Conservation (phyloP, 2,113 vertebrate genomes). For the Azemiops feae region DNA sequence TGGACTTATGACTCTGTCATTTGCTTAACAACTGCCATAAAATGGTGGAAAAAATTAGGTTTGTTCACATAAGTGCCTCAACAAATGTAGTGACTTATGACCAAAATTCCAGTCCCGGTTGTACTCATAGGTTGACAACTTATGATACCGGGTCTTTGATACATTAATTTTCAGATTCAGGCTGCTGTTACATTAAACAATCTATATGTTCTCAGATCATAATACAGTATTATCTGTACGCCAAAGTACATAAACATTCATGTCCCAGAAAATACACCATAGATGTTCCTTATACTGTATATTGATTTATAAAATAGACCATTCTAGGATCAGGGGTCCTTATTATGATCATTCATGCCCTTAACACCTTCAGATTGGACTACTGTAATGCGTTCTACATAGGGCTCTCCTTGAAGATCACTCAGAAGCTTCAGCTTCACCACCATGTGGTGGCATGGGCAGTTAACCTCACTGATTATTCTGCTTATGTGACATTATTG, state of each 20-base stretch:
- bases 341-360: neutral
- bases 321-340: neutral
- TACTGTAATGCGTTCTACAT: neutral
- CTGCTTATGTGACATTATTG: neutral
- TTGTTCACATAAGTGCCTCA: neutral
- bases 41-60: neutral
- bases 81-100: neutral
- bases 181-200: neutral
- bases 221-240: neutral
- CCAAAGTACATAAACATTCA: neutral
- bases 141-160: neutral
- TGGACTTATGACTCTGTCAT: neutral
- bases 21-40: neutral
- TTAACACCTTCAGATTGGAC: neutral
- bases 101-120: neutral
- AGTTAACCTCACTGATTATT: neutral
- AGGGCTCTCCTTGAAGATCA: neutral
- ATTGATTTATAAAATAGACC: neutral
- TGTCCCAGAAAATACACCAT: neutral
- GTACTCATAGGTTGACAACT: neutral
- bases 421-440: neutral
- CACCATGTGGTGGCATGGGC: neutral
- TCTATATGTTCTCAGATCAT: neutral
- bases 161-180: neutral
- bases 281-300: neutral